Base-by-base conservation (phyloP, 2,888 invertebrate genomes). In the Thecocarcelia acutangulata region DNA sequence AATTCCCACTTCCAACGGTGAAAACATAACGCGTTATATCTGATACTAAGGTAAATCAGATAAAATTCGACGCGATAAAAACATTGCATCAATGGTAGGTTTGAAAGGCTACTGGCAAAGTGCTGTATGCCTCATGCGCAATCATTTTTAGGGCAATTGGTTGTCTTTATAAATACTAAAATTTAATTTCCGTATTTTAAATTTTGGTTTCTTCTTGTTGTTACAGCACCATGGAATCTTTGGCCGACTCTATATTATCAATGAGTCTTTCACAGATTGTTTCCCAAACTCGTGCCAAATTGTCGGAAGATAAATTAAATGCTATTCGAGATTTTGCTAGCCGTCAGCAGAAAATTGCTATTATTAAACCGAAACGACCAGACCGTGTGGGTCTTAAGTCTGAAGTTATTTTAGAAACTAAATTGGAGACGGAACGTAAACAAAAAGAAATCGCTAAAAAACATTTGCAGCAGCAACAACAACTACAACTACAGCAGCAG, bases 171-270 rank as follows among this genome's bases (percentile, higher is more conserved):
- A 5, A 24, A 33, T 1, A 3, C 9, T 33, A 12, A 24, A 50
- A 19, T 50, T 0, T n/a, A n/a, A 15, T 15, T 40, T 54, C 3
- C 28, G n/a, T 17, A 21, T 21, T 24, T 63, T 28, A 6, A 17
- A 19, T 50, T 63, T 33, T 28, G 6, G 9, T 33, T 33, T 33
- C 8, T 33, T 33, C 1, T 37, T 28, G 13, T 37, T 28, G 13
- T 74, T 84, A 3, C 64, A 90, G 89, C 37, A 85, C 84, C 13
- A 86, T 90, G 66, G 90, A 90, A 72, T 90, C 89, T 0, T 83
- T 91, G 4, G 88, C 90, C 1, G 90, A 91, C 80, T 90, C 91
- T 1, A 89, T 91, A 68, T 85, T 91, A 0, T 90, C 90, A 0
- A 87, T 91, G 88, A 90, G 87, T 19, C 73, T 91, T 0, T 86